Percentiles rank a stretch among this genome's conserved stretches.
Conservation (phyloP, 2,113 vertebrate species). For the Sphaerodactylus townsendi region DNA sequence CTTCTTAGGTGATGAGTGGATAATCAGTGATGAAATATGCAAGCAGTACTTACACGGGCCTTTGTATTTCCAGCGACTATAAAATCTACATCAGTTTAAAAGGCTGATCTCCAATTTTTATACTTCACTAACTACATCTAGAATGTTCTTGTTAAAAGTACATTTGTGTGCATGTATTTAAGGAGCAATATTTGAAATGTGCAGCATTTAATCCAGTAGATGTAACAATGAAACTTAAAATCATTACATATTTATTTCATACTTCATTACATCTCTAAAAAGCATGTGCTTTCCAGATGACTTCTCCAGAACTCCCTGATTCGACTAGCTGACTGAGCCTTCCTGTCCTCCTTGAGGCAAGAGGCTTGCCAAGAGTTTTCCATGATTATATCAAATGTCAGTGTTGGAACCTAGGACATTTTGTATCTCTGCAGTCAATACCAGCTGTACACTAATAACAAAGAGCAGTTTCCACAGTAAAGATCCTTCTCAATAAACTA, state of each 20-base stretch:
- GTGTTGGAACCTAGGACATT: background rate
- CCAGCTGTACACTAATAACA: background rate
- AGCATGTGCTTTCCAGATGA: background rate
- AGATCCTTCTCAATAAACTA: rapidly evolving
- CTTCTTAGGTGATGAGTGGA: too few species aligned
- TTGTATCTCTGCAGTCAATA: background rate
- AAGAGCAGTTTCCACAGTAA: background rate
- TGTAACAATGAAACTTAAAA: background rate
- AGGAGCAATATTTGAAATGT: background rate
- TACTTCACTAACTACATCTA: background rate
- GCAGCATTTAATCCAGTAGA: background rate
- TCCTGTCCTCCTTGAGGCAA: background rate
- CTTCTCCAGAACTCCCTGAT: background rate
- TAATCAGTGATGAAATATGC: too few species aligned
- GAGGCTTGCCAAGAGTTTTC: background rate
- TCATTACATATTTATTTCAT: background rate
- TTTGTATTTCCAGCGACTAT: background rate
- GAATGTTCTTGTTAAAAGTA: background rate
- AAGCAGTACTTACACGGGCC: background rate
- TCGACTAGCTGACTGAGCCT: rapidly evolving
- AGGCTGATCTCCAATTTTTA: background rate
- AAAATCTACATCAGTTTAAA: background rate
- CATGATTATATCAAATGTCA: background rate
- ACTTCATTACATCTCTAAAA: background rate
- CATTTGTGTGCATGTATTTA: background rate